Base-by-base conservation (phyloP, 2,113 vertebrate species). In the Pelusios castaneus region DNA sequence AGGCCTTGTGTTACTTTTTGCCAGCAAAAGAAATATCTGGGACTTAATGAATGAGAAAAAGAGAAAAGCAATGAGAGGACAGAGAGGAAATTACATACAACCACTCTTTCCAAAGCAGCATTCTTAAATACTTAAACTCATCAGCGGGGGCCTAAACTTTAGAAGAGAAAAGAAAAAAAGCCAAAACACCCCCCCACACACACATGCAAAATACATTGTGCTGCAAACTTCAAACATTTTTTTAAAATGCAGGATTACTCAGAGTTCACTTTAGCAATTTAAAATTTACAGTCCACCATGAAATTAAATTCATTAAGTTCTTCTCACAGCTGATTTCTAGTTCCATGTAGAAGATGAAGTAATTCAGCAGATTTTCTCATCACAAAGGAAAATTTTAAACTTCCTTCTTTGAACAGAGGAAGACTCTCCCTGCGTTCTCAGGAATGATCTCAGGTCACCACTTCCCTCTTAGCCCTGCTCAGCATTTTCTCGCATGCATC, bases 61-160 rank as follows among this genome's bases (percentile, higher is more conserved):
- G 67, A 77, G 0, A 2, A 38, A 38, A 0, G 0, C 19, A 75
- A 21, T 10, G 63, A 60, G 41, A n/a, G 8, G 25, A 73, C n/a
- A 85, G 34, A 38, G 70, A 73, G 13, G 1, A 1, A 78, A 31
- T 43, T 7, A 56, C 41, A 45, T 49, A 16, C 2, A 58, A 55
- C 29, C 51, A 49, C 38, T 43, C 41, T 41, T 63, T 38, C 31
- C 6, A 16, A 58, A 56, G 17, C 77, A 21, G 6, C 43, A 27
- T 43, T 45, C 43, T 45, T 29, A 76, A 76, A 41, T 45, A 76
- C 10, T 25, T 41, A 77, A 47, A 45, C 21, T 77, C 41, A 86
- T 54, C 52, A n/a, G 29, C 85, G 90, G 47, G 25, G 12, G 13
- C 43, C 41, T 45, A 84, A 51, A 34, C 34, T 19, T 43, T 70